These are phyloP conservation scores for Semotilus atromaculatus DNA, from an alignment of 2,797 vertebrate genomes.

Conservation along the genomic window DNA sequence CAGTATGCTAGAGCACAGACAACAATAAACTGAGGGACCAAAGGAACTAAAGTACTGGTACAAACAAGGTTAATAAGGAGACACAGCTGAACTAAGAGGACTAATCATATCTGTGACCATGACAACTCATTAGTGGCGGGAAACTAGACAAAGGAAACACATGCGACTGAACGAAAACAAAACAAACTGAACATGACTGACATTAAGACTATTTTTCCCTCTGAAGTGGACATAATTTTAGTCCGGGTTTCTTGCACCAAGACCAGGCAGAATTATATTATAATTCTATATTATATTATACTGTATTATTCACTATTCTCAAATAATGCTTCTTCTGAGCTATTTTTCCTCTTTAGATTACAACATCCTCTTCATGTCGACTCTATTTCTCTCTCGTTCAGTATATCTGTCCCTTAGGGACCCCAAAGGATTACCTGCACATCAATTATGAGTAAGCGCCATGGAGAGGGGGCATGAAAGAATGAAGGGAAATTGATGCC, in stretches of 20 bases:
- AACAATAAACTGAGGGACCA: too few relatives aligned
- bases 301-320: background rate
- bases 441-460: conserved; percentile 24
- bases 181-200: too few relatives aligned
- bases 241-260: background rate
- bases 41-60: too few relatives aligned
- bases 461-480: conserved; percentile 11
- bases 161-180: too few relatives aligned
- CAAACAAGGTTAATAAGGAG: too few relatives aligned
- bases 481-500: conserved; percentile 20
- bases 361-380: background rate
- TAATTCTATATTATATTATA: background rate
- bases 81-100: too few relatives aligned
- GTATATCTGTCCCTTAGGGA: background rate
- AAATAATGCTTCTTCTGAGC: background rate
- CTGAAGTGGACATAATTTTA: background rate
- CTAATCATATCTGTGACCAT: too few relatives aligned
- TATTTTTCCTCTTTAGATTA: background rate
- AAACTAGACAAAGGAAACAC: too few relatives aligned
- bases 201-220: background rate
- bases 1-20: too few relatives aligned
- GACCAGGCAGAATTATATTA: background rate
- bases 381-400: background rate
- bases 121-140: too few relatives aligned
- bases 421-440: conserved; percentile 21